Base-by-base conservation (phyloP, 2,113 vertebrate genomes). In the Pelodiscus sinensis region DNA sequence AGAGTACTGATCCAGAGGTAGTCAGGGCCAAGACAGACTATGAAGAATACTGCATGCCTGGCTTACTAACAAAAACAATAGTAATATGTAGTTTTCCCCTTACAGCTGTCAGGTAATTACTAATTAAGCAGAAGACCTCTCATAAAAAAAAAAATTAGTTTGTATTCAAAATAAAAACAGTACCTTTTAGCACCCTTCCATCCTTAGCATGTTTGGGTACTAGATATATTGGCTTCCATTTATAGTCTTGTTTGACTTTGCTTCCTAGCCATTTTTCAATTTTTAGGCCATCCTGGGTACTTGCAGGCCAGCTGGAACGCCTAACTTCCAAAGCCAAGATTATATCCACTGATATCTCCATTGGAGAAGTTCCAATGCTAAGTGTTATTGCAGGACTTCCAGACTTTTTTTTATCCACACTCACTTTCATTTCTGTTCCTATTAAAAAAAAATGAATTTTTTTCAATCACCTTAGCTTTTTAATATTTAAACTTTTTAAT, bases 321-420 rank as follows among this genome's bases (percentile, higher is more conserved):
- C 68, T 73, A 38, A 96, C 97, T 89, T 98, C 19, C 88, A 99
- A 92, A 75, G 98, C 97, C 85, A 99, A 96, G 82, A 98, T 98
- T 86, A 99, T 93, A 84, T 99, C 99, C 88, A 99, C 96, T 1
- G 98, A 98, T 97, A 99, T 98, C 35, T 96, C 92, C 62, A 84
- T n/a, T 51, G 92, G 81, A 31, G 84, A 73, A 3, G 96, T 91
- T 58, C 68, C 83, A 90, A 97, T 98, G 31, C 90, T 71, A 78
- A 99, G 95, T 16, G 99, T 99, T 94, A 99, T 98, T 79, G 99
- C 99, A 85, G 99, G 99, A 81, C 98, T 98, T 50, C 97, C 97
- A 51, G 1, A 21, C 90, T 97, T 98, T 80, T 96, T 98, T 73
- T 16, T 97, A 58, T 95, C 84, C 86, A 99, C 10, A 9, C 1